Evolutionary conservation across 1,140 invertebrate species (phyloP).

Genomic region (Eupeodes corollae): DNA sequence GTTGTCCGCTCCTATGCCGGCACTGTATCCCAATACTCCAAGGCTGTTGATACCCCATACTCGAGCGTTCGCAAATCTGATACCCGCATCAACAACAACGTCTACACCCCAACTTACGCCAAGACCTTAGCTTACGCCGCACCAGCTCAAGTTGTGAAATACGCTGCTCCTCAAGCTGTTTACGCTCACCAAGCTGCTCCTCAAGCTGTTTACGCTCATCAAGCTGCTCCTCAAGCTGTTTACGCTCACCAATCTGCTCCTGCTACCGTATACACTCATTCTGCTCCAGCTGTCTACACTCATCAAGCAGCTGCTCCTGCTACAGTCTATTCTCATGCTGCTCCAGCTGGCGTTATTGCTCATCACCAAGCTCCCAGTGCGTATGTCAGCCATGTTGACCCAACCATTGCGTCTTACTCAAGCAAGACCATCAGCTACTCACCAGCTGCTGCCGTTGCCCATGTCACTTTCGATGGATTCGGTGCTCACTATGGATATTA

Average conservation of each 20-base stretch:
- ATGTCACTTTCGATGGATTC: constrained; percentile 42
- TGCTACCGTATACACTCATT: constrained; percentile 4
- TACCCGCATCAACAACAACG: constrained; percentile 46
- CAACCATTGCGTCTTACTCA: constrained; percentile 36
- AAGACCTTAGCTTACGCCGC: constrained; percentile 8
- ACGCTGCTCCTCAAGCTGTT: constrained; percentile 14
- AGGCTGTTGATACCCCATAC: constrained; percentile 49
- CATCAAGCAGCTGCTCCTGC: constrained; percentile 10
- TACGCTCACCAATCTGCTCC: constrained; percentile 10
- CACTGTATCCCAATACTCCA: constrained; percentile 48
- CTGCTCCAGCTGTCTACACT: constrained; percentile 2
- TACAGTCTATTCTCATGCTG: constrained; percentile 4
- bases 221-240: constrained; percentile 13
- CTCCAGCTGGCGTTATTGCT: constrained; percentile 25
- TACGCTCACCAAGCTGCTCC: constrained; percentile 9
- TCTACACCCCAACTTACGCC: constrained; percentile 22
- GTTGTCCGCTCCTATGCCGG: constrained; percentile 45
- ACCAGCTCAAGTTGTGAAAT: constrained; percentile 9
- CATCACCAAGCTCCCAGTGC: constrained; percentile 27
- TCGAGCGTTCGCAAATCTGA: constrained; percentile 51
- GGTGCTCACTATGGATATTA: constrained; percentile 44
- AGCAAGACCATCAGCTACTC: constrained; percentile 38
- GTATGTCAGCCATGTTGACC: constrained; percentile 33
- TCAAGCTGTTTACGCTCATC: constrained; percentile 9
- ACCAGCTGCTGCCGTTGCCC: constrained; percentile 42